Base-by-base conservation (phyloP, 2,113 vertebrate genomes). In the Garra rufa region DNA sequence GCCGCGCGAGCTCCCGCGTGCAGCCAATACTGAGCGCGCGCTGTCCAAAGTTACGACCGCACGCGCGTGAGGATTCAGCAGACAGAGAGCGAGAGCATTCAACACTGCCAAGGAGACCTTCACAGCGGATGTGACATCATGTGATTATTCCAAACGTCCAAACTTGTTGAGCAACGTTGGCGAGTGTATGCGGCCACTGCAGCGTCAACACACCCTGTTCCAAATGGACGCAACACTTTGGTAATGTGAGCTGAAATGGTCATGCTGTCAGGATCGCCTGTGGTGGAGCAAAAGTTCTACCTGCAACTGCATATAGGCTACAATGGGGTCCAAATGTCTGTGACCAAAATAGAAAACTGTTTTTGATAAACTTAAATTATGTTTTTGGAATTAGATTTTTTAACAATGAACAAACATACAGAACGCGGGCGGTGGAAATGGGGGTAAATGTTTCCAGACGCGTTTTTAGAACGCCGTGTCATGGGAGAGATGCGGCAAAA, bases 41-140 rank as follows among this genome's bases (percentile, higher is more conserved):
- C 77, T 80, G 4, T 10, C 77, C 77, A 61, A 83, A 83, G 41
- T 70, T 59, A 50, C 19, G 70, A 80, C 59, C 77, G 77, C 77
- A 63, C 57, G 59, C 77, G 59, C 6, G 28, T 30, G 59, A 80
- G 77, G 24, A 13, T 77, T 77, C 75, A 48, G 57, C 41, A 48
- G 46, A 46, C 46, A 30, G 41, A 6, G 43, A n/a, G 6, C 41
- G 10, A 77, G 55, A 79, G 13, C 14, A 26, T 28, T 44, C 44
- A 50, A 30, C 73, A 30, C 24, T 74, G 17, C 44, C 44, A 75
- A 75, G 73, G 59, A 21, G 83, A 92, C 88, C 90, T 88, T 88
- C 85, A 74, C 88, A 71, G 91, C 93, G 94, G 95, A 95, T 94
- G 92, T 95, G 94, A 95, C 95, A 93, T 95, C 94, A 95, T 84